Conservation (phyloP, 1,140 invertebrate species). For the Tetramorium simillimum region DNA sequence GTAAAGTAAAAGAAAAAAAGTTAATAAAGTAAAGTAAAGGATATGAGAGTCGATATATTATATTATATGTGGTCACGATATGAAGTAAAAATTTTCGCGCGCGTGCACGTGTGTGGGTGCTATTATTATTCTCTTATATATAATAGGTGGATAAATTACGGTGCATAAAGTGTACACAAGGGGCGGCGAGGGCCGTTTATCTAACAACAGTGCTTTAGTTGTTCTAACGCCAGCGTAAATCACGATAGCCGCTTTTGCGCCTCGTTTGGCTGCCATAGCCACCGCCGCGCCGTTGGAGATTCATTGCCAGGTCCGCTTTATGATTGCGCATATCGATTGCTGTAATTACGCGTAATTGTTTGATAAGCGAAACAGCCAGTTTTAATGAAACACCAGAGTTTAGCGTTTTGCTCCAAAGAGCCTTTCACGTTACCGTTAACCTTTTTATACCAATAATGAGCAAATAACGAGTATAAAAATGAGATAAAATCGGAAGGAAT, state of each 20-base stretch:
- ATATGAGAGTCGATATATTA: not conserved
- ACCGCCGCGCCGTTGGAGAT: not conserved
- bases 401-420: not conserved
- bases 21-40: conserved; percentile 1
- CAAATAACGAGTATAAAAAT: conserved; percentile 8
- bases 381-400: not conserved
- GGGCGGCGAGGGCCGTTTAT: not conserved
- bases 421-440: not conserved
- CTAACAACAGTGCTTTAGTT: conserved; percentile 35
- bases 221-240: conserved; percentile 15
- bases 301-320: not conserved
- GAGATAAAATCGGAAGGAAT: conserved; percentile 10
- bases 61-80: not conserved
- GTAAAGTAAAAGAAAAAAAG: not conserved
- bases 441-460: not conserved
- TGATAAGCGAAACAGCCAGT: not conserved
- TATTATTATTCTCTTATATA: conserved; percentile 15
- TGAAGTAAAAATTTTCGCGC: not conserved
- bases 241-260: conserved; percentile 17
- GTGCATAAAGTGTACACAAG: conserved; percentile 16
- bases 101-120: not conserved
- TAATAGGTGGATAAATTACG: conserved; percentile 6
- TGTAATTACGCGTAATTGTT: not conserved
- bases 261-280: not conserved
- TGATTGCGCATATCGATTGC: not conserved